Conservation (phyloP, 2,888 invertebrate species). For the Baronia brevicornis region DNA sequence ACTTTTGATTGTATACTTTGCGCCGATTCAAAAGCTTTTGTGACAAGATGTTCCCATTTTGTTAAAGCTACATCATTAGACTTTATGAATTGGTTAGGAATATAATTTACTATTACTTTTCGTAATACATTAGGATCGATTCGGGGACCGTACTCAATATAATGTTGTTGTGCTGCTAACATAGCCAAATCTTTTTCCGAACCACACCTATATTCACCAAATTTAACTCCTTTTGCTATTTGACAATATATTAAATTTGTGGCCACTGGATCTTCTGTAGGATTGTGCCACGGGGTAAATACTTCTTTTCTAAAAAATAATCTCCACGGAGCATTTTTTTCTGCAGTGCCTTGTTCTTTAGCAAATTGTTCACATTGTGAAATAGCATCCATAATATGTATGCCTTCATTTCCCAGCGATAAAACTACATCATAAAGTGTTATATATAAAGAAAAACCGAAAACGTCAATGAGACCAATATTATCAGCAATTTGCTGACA, state of each 20-base stretch:
- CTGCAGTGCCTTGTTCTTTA: constrained; percentile 90
- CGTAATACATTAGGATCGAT: constrained; percentile 81
- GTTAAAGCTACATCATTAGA: constrained; percentile 77
- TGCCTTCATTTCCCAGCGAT: constrained; percentile 90
- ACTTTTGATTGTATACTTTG: constrained; percentile 81
- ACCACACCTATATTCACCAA: constrained; percentile 92
- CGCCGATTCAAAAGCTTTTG: constrained; percentile 82
- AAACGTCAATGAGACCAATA: constrained; percentile 85
- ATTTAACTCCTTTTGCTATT: constrained; percentile 90
- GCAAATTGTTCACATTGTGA: constrained; percentile 97
- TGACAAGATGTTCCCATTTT: constrained; percentile 83
- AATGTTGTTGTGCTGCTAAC: constrained; percentile 93
- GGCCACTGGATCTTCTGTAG: constrained; percentile 84
- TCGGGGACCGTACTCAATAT: constrained; percentile 84
- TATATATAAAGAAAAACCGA: constrained; percentile 95
- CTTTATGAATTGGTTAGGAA: constrained; percentile 84
- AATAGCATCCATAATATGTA: constrained; percentile 97
- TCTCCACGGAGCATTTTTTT: constrained; percentile 91
- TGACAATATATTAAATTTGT: constrained; percentile 94
- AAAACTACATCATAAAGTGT: constrained; percentile 93
- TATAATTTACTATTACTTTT: constrained; percentile 84
- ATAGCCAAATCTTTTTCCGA: constrained; percentile 90
- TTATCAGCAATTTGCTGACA: constrained; percentile 87
- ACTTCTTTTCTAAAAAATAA: constrained; percentile 92
- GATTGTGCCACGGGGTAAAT: constrained; percentile 94